A percentile compares a stretch with the other conserved stretches of the same genome.
These are phyloP conservation scores for Triplophysa yarkandensis DNA, from an alignment of 2,797 vertebrate species.

Conservation along the genomic window DNA sequence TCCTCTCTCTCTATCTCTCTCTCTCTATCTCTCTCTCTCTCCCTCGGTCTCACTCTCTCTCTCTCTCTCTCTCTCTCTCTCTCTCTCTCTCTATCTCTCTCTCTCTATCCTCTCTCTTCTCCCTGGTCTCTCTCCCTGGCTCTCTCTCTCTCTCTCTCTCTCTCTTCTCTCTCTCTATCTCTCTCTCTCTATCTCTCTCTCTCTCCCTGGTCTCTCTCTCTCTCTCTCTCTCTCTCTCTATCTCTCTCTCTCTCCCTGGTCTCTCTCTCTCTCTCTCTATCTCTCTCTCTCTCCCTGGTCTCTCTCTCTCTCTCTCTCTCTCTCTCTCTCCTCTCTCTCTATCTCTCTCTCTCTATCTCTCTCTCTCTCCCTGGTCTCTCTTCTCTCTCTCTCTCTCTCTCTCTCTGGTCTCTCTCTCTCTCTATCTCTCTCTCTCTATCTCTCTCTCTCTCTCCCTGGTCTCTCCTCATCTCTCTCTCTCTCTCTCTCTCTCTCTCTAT, in stretches of 20 bases:
- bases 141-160: not conserved
- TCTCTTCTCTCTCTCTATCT: too few relatives aligned
- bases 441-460: not conserved
- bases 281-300: not conserved
- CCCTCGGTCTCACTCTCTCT: not conserved
- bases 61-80: not conserved
- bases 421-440: not conserved
- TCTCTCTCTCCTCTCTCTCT: constrained; percentile 5
- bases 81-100: not conserved
- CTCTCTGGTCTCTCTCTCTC: constrained; percentile 2
- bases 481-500: not conserved
- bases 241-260: too few relatives aligned
- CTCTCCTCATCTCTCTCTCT: constrained; percentile 5
- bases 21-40: not conserved
- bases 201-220: not conserved
- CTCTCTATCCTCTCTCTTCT: too few relatives aligned
- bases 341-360: not conserved
- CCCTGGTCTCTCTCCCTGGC: too few relatives aligned
- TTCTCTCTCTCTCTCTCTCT: not conserved
- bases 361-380: too few relatives aligned
- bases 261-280: constrained; percentile 1
- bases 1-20: too few relatives aligned
- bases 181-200: not conserved
- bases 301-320: not conserved
- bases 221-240: not conserved